Conservation (phyloP, 2,113 vertebrate genomes). For the Tapirus terrestris region DNA sequence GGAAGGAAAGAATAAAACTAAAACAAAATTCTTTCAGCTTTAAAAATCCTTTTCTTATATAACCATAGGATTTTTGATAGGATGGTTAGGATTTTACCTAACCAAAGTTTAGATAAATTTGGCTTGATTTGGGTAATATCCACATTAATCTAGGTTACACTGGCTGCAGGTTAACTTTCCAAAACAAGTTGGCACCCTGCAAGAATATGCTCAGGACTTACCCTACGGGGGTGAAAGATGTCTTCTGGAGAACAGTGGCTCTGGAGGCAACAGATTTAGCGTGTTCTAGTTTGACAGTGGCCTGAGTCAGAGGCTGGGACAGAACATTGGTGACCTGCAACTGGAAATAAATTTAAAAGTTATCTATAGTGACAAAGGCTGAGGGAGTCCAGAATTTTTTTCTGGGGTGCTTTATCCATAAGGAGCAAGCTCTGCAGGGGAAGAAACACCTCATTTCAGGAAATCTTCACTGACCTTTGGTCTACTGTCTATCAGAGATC, state of each 20-base stretch:
- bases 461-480: neutral
- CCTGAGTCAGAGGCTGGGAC: constrained; percentile 93
- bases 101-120: neutral
- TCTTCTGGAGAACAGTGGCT: constrained; percentile 90
- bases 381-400: neutral
- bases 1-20: neutral
- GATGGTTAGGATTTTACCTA: neutral
- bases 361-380: neutral
- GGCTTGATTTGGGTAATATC: neutral
- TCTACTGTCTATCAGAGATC: neutral
- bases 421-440: neutral
- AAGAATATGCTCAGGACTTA: constrained; percentile 80
- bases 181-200: neutral
- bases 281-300: constrained; percentile 92
- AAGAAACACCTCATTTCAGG: neutral
- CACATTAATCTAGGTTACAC: neutral
- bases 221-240: constrained; percentile 91
- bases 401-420: neutral
- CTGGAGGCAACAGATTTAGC: constrained; percentile 92
- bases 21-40: constrained; percentile 14
- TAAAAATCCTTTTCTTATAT: neutral
- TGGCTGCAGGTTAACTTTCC: neutral
- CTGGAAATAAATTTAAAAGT: constrained; percentile 83
- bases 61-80: neutral
- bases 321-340: constrained; percentile 95